phyloP scores from a whole-genome alignment of 1,140 invertebrate species.

The Microplitis demolitor region DNA sequence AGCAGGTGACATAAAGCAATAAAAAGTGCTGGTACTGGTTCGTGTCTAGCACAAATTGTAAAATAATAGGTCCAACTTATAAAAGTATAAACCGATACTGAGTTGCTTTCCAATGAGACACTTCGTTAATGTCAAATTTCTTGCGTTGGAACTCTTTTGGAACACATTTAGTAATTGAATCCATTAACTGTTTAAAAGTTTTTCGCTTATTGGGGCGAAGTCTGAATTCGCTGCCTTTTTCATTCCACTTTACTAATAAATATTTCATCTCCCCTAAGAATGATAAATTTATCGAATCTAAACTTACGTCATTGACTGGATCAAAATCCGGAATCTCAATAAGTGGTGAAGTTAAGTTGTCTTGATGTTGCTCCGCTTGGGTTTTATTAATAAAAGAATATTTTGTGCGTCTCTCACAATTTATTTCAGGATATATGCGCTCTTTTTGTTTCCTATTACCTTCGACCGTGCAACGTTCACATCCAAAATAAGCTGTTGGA shows the following conservation, averaged over 20 bases:
- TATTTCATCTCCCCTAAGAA: constrained; percentile 19
- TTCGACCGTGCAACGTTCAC: constrained; percentile 28
- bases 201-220: background rate
- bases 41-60: too few relatives aligned
- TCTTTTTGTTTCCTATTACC: constrained; percentile 8
- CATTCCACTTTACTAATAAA: constrained; percentile 22
- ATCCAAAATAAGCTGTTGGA: constrained; percentile 26
- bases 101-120: constrained; percentile 24
- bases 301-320: background rate
- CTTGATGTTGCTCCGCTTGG: constrained; percentile 28
- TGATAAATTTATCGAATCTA: constrained; percentile 19
- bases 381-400: constrained; percentile 21
- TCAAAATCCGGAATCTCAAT: constrained; percentile 25
- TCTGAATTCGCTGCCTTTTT: background rate
- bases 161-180: background rate
- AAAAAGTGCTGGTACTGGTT: constrained; percentile 18
- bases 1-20: constrained; percentile 12
- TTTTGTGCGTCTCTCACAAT: constrained; percentile 26
- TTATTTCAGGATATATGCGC: constrained; percentile 30
- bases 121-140: constrained; percentile 18
- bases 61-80: too few relatives aligned
- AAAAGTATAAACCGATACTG: background rate
- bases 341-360: constrained; percentile 13
- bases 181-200: background rate
- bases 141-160: constrained; percentile 28